Evolutionary conservation across 2,113 vertebrate species (phyloP).

Genomic region (Apteryx mantelli): DNA sequence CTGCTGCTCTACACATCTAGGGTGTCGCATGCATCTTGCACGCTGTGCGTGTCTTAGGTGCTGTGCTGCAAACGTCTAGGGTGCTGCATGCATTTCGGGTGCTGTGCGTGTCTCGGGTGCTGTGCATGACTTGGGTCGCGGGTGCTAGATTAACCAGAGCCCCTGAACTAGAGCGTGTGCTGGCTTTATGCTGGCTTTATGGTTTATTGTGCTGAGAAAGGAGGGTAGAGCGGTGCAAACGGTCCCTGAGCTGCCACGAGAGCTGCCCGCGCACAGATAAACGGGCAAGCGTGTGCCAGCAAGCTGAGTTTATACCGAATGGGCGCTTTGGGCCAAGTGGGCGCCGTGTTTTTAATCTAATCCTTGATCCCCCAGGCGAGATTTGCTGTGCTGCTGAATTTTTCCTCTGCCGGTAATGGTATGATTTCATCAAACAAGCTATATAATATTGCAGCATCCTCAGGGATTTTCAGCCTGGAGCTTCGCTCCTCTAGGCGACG

Average conservation of each 20-base stretch:
- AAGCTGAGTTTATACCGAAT: background rate
- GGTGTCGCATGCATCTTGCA: background rate
- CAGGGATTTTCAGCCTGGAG: slow-evolving; percentile 11
- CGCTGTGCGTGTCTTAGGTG: background rate
- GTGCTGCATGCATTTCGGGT: background rate
- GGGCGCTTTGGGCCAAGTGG: background rate
- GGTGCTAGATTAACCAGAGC: rapidly evolving
- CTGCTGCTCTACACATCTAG: background rate
- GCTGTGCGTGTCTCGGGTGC: rapidly evolving
- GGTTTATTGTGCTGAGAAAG: rapidly evolving
- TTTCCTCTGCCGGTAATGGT: background rate
- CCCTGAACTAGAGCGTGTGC: rapidly evolving
- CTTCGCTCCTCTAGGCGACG: slow-evolving; percentile 8
- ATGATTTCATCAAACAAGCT: slow-evolving; percentile 44
- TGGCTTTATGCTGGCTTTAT: background rate
- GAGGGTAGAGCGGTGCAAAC: rapidly evolving
- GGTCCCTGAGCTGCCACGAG: background rate
- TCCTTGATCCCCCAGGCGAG: background rate
- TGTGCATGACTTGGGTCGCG: no score
- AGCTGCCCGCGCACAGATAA: background rate
- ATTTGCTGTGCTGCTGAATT: slow-evolving; percentile 19
- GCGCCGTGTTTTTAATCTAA: background rate
- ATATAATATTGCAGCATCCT: background rate
- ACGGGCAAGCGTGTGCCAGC: background rate
- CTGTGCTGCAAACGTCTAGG: background rate